Evolutionary conservation across 2,888 invertebrate species (phyloP), one percentile per base, ranked within the genome.

Genomic region (Dione juno): DNA sequence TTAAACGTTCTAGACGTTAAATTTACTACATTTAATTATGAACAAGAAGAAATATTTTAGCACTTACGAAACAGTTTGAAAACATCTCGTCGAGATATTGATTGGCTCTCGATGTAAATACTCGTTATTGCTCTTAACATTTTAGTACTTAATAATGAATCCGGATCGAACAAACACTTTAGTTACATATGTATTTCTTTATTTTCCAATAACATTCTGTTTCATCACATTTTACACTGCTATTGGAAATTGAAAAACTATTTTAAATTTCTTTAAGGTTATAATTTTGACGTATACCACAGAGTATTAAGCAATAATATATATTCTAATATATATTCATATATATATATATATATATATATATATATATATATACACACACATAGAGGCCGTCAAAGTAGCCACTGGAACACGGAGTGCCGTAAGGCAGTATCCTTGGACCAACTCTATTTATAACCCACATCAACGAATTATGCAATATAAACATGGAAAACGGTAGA

Each of bases 1-100:
- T 37, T 3, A 10, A 35, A 54, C 9, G 14, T 57, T 16, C 0
- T 59, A 0, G 19, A 14, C 9, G 9, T 14, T 14, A n/a, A 5
- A 1, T 14, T 19, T 16, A 21, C 21, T 19, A 43, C 43, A 28
- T 21, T 9, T 14, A 10, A 43, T 28, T 61, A n/a, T 7, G 14
- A 50, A 45, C 54, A 41, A 19, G 11, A 45, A 37, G 19, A 45
- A 11, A 14, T 40, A 37, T 10, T 37, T 53, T 35, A 28, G 57
- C 48, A 77, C 77, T 76, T 69, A 78, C 77, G 75, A 66, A 75
- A 74, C 54, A 74, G 59, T 75, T 76, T 74, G 67, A 74, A 73
- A 61, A 72, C 72, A 76, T 78, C 77, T 35, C 74, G 71, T 69
- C 76, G 71, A 37, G 67, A 66, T 59, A 69, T 54, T 69, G 40